Percentiles rank a stretch among this genome's conserved stretches.
Conservation (phyloP, 2,797 vertebrate species). For the Sebastes itinus region DNA sequence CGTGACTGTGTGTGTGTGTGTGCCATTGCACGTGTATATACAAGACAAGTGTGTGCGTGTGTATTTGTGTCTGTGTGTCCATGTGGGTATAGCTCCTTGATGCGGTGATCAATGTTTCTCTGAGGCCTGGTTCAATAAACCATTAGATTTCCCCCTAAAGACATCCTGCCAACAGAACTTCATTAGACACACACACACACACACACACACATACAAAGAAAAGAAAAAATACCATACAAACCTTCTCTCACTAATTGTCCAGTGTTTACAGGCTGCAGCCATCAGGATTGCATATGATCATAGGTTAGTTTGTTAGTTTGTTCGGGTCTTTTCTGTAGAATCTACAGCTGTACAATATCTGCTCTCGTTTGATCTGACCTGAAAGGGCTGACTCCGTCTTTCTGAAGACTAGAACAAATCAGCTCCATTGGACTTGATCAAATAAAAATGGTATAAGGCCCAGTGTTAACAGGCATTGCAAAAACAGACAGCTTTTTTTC, state of each 20-base stretch:
- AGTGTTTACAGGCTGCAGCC: conserved; percentile 23
- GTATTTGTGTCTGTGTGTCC: conserved; percentile 5
- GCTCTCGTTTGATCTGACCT: conserved; percentile 43
- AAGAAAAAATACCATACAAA: conserved; percentile 27
- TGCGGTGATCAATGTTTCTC: conserved; percentile 73
- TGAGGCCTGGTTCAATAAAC: conserved; percentile 70
- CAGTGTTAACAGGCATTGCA: background rate
- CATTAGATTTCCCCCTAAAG: conserved; percentile 67
- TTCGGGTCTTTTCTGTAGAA: background rate
- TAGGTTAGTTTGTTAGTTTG: background rate
- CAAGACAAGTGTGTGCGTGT: background rate
- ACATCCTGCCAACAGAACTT: conserved; percentile 73
- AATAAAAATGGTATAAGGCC: conserved; percentile 13
- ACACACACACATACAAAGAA: conserved; percentile 1
- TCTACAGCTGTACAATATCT: background rate
- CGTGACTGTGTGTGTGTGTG: background rate
- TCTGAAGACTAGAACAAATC: conserved; percentile 32
- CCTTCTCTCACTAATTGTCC: conserved; percentile 43
- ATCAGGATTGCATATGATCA: conserved; percentile 8
- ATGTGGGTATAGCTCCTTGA: conserved; percentile 58
- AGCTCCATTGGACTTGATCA: conserved; percentile 22
- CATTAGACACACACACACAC: conserved; percentile 48
- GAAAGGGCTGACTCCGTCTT: conserved; percentile 22
- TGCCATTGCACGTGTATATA: background rate
- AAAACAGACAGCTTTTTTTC: background rate